Conservation (phyloP, 37 sponge, comb jelly and placozoan genomes). For the Dysidea cf. avara region DNA sequence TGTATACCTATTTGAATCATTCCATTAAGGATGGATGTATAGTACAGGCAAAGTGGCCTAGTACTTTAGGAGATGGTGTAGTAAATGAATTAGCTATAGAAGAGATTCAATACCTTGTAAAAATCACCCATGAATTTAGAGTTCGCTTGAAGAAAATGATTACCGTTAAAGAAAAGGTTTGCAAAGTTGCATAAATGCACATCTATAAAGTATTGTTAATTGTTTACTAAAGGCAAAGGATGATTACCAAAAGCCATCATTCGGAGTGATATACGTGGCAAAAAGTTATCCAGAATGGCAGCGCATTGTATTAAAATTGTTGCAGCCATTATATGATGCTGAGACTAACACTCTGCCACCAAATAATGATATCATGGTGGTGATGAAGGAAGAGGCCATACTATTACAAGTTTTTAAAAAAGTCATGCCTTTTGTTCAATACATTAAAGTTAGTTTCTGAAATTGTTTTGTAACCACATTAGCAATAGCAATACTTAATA, state of each 20-base stretch:
- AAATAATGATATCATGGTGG: constrained; percentile 59
- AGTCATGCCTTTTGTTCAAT: constrained; percentile 96
- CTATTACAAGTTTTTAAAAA: constrained; percentile 88
- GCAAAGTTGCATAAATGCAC: no score
- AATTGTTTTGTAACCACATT: not conserved
- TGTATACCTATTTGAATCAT: no score
- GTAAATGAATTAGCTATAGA: constrained; percentile 69
- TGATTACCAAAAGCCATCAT: constrained; percentile 36
- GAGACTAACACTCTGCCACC: constrained; percentile 37
- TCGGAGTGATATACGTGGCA: constrained; percentile 86
- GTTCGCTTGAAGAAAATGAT: constrained; percentile 76
- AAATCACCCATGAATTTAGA: constrained; percentile 81
- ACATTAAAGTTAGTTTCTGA: constrained; percentile 62
- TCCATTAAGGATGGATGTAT: constrained; percentile 20
- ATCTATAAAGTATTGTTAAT: no score
- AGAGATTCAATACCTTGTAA: constrained; percentile 66
- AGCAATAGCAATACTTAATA: no score
- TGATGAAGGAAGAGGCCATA: constrained; percentile 42
- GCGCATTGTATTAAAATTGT: constrained; percentile 32
- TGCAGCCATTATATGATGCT: constrained; percentile 52
- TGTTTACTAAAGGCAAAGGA: not conserved
- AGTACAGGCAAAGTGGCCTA: constrained; percentile 68
- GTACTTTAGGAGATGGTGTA: constrained; percentile 10
- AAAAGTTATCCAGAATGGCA: constrained; percentile 92
- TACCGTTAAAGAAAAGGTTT: constrained; percentile 63